Evolutionary conservation across 2,113 vertebrate species (phyloP).

Genomic region (Ranitomeya variabilis): DNA sequence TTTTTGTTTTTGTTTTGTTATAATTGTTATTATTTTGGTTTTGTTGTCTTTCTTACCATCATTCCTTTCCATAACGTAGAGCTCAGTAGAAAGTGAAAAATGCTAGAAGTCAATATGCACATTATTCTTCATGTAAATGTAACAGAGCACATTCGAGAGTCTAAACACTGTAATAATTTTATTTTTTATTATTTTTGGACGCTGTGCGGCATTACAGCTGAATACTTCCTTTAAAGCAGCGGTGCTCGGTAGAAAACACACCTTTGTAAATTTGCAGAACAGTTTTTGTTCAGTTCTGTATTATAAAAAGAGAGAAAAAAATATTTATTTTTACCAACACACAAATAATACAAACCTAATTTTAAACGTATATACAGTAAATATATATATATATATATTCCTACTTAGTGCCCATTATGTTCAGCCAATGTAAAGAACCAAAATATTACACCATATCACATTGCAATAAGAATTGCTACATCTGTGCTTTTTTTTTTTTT

Average conservation of each 20-base stretch:
- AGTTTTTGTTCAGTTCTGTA: slow-evolving; percentile 25
- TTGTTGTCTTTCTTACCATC: slow-evolving; percentile 58
- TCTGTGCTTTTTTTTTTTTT: slow-evolving; percentile 15
- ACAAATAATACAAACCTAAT: slow-evolving; percentile 24
- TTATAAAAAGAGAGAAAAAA: slow-evolving; percentile 18
- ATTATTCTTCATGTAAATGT: slow-evolving; percentile 79
- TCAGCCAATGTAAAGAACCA: slow-evolving; percentile 40
- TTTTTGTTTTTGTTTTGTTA: slow-evolving; percentile 8
- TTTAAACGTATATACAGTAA: slow-evolving; percentile 18
- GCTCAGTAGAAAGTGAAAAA: slow-evolving; percentile 78
- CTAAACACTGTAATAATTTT: slow-evolving; percentile 81
- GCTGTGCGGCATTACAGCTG: slow-evolving; percentile 23
- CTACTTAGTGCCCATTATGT: slow-evolving; percentile 38
- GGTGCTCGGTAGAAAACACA: slow-evolving; percentile 38
- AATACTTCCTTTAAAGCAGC: slow-evolving; percentile 50
- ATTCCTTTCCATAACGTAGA: slow-evolving; percentile 77
- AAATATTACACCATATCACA: slow-evolving; percentile 48
- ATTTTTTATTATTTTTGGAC: slow-evolving; percentile 67
- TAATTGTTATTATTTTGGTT: slow-evolving; percentile 6
- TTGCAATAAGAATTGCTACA: slow-evolving; percentile 48
- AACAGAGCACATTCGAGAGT: slow-evolving; percentile 78
- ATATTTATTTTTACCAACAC: slow-evolving; percentile 42
- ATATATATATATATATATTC: slow-evolving; percentile 41
- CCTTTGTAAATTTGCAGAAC: slow-evolving; percentile 39
- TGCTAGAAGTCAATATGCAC: slow-evolving; percentile 76